Percentiles rank a stretch among this genome's conserved stretches.
phyloP scores from a whole-genome alignment of 2,797 vertebrate species.

The Lophotriccus pileatus region DNA sequence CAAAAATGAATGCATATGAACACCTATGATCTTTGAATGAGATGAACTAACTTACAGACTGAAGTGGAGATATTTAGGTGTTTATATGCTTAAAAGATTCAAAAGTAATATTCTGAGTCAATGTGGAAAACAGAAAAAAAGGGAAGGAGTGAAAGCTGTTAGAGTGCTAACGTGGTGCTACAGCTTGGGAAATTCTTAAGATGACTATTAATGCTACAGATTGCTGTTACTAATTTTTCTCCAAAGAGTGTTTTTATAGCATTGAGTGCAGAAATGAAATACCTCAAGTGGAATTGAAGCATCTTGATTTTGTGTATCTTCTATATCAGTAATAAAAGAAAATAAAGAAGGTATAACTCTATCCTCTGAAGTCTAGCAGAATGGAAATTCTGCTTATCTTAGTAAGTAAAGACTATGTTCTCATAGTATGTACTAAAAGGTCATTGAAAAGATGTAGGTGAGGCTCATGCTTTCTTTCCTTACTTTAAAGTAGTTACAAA shows the following conservation, averaged over 20 bases:
- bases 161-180: neutral
- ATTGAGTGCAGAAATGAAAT: neutral
- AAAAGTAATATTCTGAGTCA: neutral
- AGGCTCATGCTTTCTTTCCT: constrained; percentile 29
- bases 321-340: neutral
- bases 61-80: neutral
- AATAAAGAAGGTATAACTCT: neutral
- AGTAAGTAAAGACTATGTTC: constrained; percentile 36
- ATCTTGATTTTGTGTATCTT: neutral
- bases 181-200: neutral
- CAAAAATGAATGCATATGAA: neutral
- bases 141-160: neutral
- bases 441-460: constrained; percentile 35
- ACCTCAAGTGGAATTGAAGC: neutral
- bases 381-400: constrained; percentile 6
- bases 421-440: constrained; percentile 46
- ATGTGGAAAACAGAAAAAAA: neutral
- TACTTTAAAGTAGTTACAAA: constrained; percentile 31
- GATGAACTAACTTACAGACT: neutral
- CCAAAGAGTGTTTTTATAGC: neutral
- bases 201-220: neutral
- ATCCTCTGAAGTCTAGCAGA: constrained; percentile 4
- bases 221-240: neutral
- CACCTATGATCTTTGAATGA: neutral
- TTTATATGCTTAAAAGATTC: neutral